These are phyloP conservation scores for Enhydra lutris DNA, from an alignment of 2,113 vertebrate genomes.

Conservation along the genomic window DNA sequence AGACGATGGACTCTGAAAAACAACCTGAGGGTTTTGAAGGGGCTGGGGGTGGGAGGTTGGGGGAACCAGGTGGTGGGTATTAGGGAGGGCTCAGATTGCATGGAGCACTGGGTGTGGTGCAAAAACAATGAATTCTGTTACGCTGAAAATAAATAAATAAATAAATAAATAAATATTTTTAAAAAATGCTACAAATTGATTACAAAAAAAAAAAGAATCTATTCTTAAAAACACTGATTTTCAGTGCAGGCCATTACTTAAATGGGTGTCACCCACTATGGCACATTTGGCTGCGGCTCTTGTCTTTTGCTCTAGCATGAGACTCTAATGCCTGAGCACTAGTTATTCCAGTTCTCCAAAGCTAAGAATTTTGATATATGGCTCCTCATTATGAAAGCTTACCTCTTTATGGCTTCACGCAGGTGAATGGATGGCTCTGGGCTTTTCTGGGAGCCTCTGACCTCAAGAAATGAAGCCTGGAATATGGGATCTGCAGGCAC, in stretches of 20 bases:
- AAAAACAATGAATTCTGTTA: too few relatives aligned
- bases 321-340: neutral
- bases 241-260: neutral
- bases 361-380: conserved; percentile 31
- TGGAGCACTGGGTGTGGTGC: too few relatives aligned
- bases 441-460: conserved; percentile 38
- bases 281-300: neutral
- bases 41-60: too few relatives aligned
- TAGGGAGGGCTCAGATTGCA: too few relatives aligned
- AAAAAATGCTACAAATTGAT: too few relatives aligned
- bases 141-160: too few relatives aligned
- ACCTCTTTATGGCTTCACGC: conserved; percentile 21
- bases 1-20: too few relatives aligned
- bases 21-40: too few relatives aligned
- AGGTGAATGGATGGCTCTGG: conserved; percentile 32
- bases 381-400: conserved; percentile 57
- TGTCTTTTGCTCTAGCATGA: neutral
- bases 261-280: neutral
- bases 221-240: neutral
- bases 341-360: conserved; percentile 51
- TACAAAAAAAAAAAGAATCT: neutral
- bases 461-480: neutral
- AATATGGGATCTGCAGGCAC: conserved; percentile 15
- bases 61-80: too few relatives aligned
- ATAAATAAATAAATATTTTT: too few relatives aligned